Base-by-base conservation (phyloP, 2,888 invertebrate species). In the Leptopilina syphax region DNA sequence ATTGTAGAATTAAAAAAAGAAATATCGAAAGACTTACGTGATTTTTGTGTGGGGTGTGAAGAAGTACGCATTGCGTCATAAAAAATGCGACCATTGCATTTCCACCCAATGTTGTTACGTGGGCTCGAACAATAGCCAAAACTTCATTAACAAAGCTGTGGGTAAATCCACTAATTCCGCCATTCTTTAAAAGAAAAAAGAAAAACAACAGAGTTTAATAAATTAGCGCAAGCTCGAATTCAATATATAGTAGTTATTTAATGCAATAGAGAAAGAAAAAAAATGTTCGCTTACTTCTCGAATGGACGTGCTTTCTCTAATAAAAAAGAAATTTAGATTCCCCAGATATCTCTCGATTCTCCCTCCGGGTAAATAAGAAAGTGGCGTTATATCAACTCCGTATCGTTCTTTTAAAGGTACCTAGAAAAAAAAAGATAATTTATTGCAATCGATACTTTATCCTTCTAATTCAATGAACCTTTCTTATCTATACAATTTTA, bases 81-180 rank as follows among this genome's bases (percentile, higher is more conserved):
- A 97, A 97, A 92, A 97, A 98, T 0, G 98, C 97, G 0, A 98
- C 96, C 93, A 99, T 95, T 0, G 98, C 98, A 92, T 99, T 98
- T 4, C 99, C 99, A 44, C 98, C 98, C 54, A 99, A 92, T 0
- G 98, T 97, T 0, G 96, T 95, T 47, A 99, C 97, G 92, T 99
- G 98, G 4, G 98, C 97, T 77, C 98, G 94, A 1, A 97, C 97
- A 83, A 99, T 97, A 0, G 98, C 98, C 87, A 98, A 92, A 18
- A 98, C 96, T 94, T 99, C 99, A 76, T 97, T 96, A 8, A 98
- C 95, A 91, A 98, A 98, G 79, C 97, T 96, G 91, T 98, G 98
- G 81, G 98, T 95, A 92, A 99, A 99, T 3, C 98, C 98, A 92
- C 97, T 97, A 73, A 98, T 94, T 1, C 99, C 99, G 70, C 98